A percentile compares a stretch with the other conserved stretches of the same genome.
phyloP scores from a whole-genome alignment of 2,113 vertebrate species.

The Butastur rufipennis region DNA sequence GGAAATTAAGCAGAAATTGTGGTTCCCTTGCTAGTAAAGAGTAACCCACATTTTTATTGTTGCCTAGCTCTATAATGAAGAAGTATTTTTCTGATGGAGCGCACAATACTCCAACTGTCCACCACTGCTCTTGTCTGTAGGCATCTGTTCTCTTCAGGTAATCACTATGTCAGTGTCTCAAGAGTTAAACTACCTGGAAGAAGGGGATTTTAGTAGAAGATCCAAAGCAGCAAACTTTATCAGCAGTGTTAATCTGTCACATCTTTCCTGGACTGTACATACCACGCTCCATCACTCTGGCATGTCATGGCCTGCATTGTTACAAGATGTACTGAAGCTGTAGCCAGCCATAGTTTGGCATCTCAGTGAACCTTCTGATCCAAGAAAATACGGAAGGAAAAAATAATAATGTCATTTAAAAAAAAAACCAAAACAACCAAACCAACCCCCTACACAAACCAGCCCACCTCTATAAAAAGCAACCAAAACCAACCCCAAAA shows the following conservation, averaged over 20 bases:
- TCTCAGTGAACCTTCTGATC: conserved; percentile 33
- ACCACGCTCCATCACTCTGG: conserved; percentile 30
- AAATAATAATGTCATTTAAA: not conserved
- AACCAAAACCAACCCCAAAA: not conserved
- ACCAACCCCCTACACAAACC: not conserved
- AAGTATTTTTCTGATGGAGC: not conserved
- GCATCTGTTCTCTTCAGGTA: not conserved
- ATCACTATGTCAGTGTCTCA: not conserved
- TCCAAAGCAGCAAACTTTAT: not conserved
- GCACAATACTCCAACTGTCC: not conserved
- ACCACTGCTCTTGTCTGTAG: not conserved
- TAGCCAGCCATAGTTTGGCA: conserved; percentile 49
- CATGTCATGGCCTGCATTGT: conserved; percentile 53
- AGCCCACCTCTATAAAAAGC: not conserved
- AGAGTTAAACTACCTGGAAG: conserved; percentile 43
- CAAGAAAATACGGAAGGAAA: conserved; percentile 47
- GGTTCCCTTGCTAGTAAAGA: not conserved
- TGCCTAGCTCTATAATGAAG: not conserved
- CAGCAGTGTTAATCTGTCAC: conserved; percentile 39
- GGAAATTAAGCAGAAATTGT: not conserved
- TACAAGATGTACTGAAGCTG: conserved; percentile 48
- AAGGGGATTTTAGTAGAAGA: conserved; percentile 35
- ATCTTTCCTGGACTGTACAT: conserved; percentile 39
- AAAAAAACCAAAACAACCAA: not conserved
- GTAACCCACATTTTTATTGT: not conserved